phyloP scores from a whole-genome alignment of 2,797 vertebrate species.

The Taenioides sp. region DNA sequence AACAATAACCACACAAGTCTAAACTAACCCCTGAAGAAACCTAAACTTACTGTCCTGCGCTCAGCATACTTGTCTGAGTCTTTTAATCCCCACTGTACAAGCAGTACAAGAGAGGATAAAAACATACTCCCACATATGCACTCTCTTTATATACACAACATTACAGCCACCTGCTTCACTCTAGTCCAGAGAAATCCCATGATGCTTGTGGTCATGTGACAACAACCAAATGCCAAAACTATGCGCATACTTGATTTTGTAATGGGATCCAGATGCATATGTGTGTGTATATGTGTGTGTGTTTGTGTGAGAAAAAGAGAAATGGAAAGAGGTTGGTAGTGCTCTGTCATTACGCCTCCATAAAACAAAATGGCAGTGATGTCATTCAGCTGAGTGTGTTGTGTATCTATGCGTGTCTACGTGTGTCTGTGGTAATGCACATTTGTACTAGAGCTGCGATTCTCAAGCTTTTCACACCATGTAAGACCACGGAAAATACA shows the following conservation, averaged over 20 bases:
- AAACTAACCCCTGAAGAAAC: constrained; percentile 1
- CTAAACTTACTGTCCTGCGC: constrained; percentile 17
- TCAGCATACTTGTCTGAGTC: constrained; percentile 21
- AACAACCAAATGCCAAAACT: constrained; percentile 64
- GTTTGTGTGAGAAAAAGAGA: constrained; percentile 17
- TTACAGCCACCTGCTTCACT: constrained; percentile 64
- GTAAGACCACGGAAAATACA: neutral
- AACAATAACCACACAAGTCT: constrained; percentile 1
- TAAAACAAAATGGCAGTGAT: constrained; percentile 72
- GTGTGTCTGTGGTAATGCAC: constrained; percentile 7
- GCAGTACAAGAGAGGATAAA: constrained; percentile 30
- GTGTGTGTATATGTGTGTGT: constrained; percentile 22
- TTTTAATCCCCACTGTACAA: constrained; percentile 42
- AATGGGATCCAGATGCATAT: constrained; percentile 68
- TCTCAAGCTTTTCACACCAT: constrained; percentile 6
- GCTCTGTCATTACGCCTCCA: constrained; percentile 74
- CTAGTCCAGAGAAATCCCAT: constrained; percentile 51
- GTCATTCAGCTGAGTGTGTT: constrained; percentile 57
- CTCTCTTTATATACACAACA: neutral
- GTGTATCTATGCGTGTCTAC: neutral
- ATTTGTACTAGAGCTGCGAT: constrained; percentile 5
- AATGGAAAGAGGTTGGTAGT: constrained; percentile 27
- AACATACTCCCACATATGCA: constrained; percentile 28
- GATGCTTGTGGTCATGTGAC: constrained; percentile 61
- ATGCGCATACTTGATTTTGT: constrained; percentile 67